Conservation (phyloP, 2,888 invertebrate species). For the Meganola albula region DNA sequence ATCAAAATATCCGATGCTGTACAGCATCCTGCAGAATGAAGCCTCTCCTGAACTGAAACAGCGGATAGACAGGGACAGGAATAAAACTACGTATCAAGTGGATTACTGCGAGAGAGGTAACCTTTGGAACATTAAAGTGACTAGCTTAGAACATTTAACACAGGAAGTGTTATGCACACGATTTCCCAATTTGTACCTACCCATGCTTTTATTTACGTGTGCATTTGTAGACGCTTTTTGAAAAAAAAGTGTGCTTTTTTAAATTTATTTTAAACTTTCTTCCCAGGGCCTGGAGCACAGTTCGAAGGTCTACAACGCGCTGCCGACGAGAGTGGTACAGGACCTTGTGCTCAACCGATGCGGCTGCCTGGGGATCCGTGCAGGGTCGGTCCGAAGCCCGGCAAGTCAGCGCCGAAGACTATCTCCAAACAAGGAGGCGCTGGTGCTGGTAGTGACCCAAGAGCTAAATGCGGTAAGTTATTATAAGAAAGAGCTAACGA, state of each 20-base stretch:
- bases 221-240: too few relatives aligned
- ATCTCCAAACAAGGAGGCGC: constrained; percentile 55
- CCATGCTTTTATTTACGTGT: neutral
- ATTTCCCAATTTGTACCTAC: neutral
- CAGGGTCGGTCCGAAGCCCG: constrained; percentile 66
- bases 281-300: constrained; percentile 70
- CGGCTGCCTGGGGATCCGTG: constrained; percentile 78
- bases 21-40: constrained; percentile 78
- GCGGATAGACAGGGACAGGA: constrained; percentile 79
- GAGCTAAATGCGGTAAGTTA: constrained; percentile 58
- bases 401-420: constrained; percentile 47
- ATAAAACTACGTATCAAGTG: constrained; percentile 80
- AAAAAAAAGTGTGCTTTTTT: too few relatives aligned
- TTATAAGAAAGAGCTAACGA: neutral
- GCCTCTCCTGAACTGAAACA: constrained; percentile 77
- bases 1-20: constrained; percentile 81
- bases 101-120: constrained; percentile 76
- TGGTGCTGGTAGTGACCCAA: constrained; percentile 38
- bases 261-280: too few relatives aligned
- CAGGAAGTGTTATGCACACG: neutral
- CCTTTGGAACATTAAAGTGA: too few relatives aligned
- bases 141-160: too few relatives aligned
- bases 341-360: constrained; percentile 77
- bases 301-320: constrained; percentile 77
- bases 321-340: constrained; percentile 71